Conservation (phyloP, 2,797 vertebrate species). For the Notolabrus celidotus region DNA sequence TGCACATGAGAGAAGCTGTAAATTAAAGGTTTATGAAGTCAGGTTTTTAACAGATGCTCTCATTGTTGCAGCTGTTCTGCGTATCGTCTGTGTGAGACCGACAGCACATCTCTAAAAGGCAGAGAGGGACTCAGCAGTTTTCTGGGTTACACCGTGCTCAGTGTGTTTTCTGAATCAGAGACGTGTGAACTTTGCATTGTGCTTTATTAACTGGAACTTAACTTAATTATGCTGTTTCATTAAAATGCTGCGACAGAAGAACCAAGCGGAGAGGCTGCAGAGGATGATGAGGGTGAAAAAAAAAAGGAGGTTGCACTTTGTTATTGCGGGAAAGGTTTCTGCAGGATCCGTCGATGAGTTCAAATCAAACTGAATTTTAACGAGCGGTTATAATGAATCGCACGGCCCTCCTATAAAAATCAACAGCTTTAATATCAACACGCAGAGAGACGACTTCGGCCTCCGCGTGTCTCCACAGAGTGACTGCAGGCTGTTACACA, state of each 20-base stretch:
- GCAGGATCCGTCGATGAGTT: constrained; percentile 17
- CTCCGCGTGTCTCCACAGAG: neutral
- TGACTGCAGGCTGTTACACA: constrained; percentile 42
- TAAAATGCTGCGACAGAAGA: constrained; percentile 30
- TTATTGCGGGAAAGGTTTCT: constrained; percentile 10
- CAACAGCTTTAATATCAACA: neutral
- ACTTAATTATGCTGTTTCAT: constrained; percentile 67
- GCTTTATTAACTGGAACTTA: constrained; percentile 46
- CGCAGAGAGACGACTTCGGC: neutral
- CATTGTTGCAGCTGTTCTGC: constrained; percentile 39
- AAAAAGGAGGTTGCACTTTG: neutral
- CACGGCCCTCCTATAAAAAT: neutral
- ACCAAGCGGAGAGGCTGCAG: constrained; percentile 5
- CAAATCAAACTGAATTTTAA: constrained; percentile 16
- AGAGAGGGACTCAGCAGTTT: constrained; percentile 48
- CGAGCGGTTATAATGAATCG: constrained; percentile 6
- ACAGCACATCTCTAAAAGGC: constrained; percentile 54
- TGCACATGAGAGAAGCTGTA: constrained; percentile 28
- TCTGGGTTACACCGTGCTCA: constrained; percentile 61
- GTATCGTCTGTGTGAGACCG: constrained; percentile 16
- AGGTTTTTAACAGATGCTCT: constrained; percentile 54
- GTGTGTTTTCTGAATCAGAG: constrained; percentile 45
- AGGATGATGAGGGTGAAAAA: constrained; percentile 41
- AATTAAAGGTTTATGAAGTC: constrained; percentile 56
- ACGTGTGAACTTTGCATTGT: constrained; percentile 35